phyloP scores from a whole-genome alignment of 2,113 vertebrate species.

The Grallaria varia region DNA sequence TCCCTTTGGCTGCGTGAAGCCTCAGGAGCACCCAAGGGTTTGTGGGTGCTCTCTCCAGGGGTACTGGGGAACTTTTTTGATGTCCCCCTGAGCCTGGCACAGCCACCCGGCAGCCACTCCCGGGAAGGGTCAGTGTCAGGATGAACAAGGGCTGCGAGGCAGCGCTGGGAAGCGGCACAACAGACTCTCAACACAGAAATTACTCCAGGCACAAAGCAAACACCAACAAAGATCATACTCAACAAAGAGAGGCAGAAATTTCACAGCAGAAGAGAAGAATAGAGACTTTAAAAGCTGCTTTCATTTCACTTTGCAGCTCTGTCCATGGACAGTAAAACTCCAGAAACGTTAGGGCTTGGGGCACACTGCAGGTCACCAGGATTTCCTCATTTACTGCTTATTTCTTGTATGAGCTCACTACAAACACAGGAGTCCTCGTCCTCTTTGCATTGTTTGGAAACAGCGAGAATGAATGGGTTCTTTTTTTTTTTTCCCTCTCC shows the following conservation, averaged over 20 bases:
- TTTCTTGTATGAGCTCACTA: slow-evolving; percentile 56
- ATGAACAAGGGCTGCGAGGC: background rate
- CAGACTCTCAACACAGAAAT: slow-evolving; percentile 33
- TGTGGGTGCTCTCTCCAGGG: accelerated
- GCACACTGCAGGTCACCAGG: slow-evolving; percentile 32
- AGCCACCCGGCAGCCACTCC: background rate
- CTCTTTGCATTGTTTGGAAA: slow-evolving; percentile 65
- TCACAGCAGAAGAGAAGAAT: slow-evolving; percentile 44
- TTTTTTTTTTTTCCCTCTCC: background rate
- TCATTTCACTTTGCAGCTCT: slow-evolving; percentile 35
- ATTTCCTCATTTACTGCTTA: slow-evolving; percentile 61
- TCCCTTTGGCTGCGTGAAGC: background rate
- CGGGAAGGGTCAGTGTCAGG: background rate
- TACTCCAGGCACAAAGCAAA: slow-evolving; percentile 65
- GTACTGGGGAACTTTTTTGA: accelerated
- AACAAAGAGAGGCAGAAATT: slow-evolving; percentile 45
- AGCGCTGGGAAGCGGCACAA: background rate
- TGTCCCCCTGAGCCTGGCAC: accelerated
- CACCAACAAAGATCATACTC: slow-evolving; percentile 55
- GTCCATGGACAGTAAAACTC: background rate
- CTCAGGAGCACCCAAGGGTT: accelerated
- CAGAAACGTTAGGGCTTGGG: slow-evolving; percentile 33
- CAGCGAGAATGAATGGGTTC: slow-evolving; percentile 17
- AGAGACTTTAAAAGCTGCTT: slow-evolving; percentile 55
- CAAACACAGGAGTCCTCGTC: slow-evolving; percentile 39